A percentile compares a stretch with the other conserved stretches of the same genome.
phyloP scores from a whole-genome alignment of 2,888 invertebrate species.

The Arrhopalites spinosus region DNA sequence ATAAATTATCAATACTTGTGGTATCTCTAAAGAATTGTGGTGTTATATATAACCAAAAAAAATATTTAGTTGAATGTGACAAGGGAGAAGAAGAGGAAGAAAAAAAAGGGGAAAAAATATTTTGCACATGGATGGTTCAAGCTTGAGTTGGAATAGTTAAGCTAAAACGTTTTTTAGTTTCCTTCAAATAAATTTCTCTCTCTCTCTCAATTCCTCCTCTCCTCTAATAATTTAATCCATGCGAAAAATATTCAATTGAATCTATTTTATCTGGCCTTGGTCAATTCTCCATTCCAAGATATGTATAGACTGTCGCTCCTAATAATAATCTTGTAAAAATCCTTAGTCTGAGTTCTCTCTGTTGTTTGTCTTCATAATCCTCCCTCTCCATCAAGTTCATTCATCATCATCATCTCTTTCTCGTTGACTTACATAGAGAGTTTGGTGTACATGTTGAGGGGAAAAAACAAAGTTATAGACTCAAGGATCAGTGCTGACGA shows the following conservation, averaged over 20 bases:
- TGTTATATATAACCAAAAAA: no score
- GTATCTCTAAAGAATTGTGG: no score
- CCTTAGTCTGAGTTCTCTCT: neutral
- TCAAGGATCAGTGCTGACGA: neutral
- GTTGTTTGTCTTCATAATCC: neutral
- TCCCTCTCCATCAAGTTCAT: neutral
- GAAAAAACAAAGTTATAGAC: neutral
- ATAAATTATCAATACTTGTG: no score
- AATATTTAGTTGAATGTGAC: no score
- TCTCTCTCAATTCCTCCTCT: neutral
- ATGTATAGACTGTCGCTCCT: slow-evolving; percentile 2
- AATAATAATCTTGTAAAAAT: neutral
- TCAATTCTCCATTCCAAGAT: neutral
- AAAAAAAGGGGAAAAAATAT: no score
- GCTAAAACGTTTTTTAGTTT: no score
- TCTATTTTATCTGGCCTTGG: slow-evolving; percentile 14
- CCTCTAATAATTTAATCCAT: neutral
- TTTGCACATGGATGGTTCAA: no score
- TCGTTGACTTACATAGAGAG: neutral
- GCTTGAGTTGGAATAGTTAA: no score
- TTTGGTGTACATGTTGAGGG: neutral
- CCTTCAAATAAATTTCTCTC: neutral
- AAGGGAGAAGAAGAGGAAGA: no score
- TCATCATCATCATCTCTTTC: neutral
- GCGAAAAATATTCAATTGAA: slow-evolving; percentile 4